These are phyloP conservation scores for Tragelaphus scriptus DNA, from an alignment of 2,113 vertebrate genomes.

Conservation along the genomic window DNA sequence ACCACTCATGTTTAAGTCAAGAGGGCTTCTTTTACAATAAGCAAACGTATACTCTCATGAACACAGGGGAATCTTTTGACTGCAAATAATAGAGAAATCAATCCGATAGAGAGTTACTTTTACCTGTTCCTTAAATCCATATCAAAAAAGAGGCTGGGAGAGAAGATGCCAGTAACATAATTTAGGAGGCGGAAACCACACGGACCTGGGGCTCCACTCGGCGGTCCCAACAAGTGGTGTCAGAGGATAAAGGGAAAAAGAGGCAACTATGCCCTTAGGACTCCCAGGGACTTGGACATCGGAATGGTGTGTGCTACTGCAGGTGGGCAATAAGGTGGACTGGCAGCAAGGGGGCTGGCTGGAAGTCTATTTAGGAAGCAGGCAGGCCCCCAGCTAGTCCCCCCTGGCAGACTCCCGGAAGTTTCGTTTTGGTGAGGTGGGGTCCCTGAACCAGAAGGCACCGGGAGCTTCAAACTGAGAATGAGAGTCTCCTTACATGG, in stretches of 20 bases:
- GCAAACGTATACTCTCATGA: background rate
- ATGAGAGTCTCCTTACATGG: background rate
- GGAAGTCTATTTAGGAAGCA: background rate
- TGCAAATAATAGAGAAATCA: background rate
- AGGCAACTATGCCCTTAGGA: background rate
- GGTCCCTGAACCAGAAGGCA: background rate
- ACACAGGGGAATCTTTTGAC: background rate
- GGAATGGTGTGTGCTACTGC: no score
- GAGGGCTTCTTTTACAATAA: background rate
- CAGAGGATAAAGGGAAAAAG: background rate
- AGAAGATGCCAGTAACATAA: background rate
- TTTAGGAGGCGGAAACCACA: background rate
- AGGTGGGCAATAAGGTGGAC: background rate
- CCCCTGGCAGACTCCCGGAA: background rate
- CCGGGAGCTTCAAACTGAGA: background rate
- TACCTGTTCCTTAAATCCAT: background rate
- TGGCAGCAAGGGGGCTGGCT: background rate
- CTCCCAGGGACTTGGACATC: background rate
- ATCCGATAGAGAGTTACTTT: background rate
- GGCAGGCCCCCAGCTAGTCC: background rate
- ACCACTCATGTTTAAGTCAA: background rate
- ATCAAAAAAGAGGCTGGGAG: background rate
- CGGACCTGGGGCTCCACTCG: background rate
- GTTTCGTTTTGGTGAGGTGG: background rate
- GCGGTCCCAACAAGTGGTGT: background rate